Conservation (phyloP, 2,888 invertebrate species). For the Cantharis lateralis region DNA sequence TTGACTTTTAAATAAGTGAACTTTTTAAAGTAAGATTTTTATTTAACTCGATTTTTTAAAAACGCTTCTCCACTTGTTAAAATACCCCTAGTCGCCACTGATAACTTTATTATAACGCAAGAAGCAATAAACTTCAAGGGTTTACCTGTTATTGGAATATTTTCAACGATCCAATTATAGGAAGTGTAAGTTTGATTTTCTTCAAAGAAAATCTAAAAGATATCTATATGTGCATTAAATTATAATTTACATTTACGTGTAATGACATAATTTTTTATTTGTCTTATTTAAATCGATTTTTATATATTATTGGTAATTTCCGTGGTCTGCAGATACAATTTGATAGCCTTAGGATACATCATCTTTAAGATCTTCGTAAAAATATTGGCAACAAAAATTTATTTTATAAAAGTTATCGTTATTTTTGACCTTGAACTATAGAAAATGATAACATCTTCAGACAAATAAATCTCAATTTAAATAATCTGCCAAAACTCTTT, state of each 20-base stretch:
- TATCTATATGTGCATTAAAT: neutral
- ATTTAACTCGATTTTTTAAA: neutral
- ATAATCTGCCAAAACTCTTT: no score
- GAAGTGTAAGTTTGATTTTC: neutral
- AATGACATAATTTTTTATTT: no score
- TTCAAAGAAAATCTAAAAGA: neutral
- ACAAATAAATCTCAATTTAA: neutral
- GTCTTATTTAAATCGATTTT: neutral
- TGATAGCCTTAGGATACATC: neutral
- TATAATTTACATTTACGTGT: no score
- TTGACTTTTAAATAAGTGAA: no score
- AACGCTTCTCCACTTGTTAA: neutral
- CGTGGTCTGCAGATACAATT: neutral
- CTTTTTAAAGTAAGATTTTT: no score
- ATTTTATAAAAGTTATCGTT: neutral
- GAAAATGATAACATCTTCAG: neutral
- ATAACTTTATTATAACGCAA: neutral
- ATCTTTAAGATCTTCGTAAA: neutral
- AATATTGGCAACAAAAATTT: neutral
- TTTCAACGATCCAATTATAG: neutral
- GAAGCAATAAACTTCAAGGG: neutral
- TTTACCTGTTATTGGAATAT: neutral
- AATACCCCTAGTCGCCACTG: neutral
- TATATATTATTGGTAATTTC: neutral
- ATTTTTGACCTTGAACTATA: neutral